These are phyloP conservation scores for Saturnia pavonia DNA, from an alignment of 2,888 invertebrate species.

Conservation along the genomic window DNA sequence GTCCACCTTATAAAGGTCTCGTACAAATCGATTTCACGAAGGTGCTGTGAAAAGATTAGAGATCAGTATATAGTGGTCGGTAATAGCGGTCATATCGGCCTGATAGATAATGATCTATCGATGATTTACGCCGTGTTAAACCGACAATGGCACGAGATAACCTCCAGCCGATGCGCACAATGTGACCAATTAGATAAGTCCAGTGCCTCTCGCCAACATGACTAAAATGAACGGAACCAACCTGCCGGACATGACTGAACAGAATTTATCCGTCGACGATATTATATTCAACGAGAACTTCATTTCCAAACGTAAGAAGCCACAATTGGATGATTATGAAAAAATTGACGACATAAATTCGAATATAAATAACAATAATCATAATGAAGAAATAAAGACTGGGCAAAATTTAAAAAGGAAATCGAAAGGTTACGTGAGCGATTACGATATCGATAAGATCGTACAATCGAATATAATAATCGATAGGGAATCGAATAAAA, in stretches of 20 bases:
- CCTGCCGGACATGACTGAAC: conserved; percentile 60
- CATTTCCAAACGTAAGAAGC: conserved; percentile 57
- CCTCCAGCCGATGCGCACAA: conserved; percentile 61
- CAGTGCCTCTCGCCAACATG: conserved; percentile 51
- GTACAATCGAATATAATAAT: conserved; percentile 64
- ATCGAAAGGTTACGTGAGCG: conserved; percentile 44
- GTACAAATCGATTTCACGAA: conserved; percentile 49
- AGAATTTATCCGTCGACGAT: conserved; percentile 59
- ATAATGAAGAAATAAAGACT: conserved; percentile 46
- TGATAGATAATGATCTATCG: conserved; percentile 75
- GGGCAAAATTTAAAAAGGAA: conserved; percentile 55
- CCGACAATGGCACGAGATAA: conserved; percentile 72
- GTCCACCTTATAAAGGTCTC: conserved; percentile 52
- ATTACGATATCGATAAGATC: conserved; percentile 52
- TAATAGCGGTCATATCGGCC: conserved; percentile 64
- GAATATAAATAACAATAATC: conserved; percentile 42
- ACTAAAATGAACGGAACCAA: conserved; percentile 69
- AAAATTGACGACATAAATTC: conserved; percentile 32
- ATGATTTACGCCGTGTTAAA: conserved; percentile 78
- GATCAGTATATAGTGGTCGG: conserved; percentile 52
- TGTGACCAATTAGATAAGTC: conserved; percentile 72
- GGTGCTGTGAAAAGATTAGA: conserved; percentile 40
- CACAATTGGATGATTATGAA: conserved; percentile 42
- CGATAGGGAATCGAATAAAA: conserved; percentile 60
- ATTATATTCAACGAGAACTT: conserved; percentile 60